Percentiles rank a stretch among this genome's conserved stretches.
phyloP scores from a whole-genome alignment of 2,888 invertebrate species.

The Zeuzera pyrina region DNA sequence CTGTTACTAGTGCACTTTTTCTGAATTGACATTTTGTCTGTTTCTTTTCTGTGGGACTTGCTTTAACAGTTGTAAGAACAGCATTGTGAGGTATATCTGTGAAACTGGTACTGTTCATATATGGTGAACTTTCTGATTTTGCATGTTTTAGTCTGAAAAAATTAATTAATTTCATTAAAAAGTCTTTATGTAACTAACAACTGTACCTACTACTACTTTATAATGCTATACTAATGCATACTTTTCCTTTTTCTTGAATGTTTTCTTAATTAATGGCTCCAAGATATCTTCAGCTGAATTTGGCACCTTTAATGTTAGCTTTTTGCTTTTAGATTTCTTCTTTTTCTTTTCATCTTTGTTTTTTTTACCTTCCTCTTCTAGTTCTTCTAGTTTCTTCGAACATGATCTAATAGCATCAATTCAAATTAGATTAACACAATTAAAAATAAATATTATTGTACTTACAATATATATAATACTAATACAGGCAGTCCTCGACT shows the following conservation, averaged over 20 bases:
- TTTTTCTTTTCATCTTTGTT: constrained; percentile 60
- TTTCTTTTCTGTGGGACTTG: constrained; percentile 29
- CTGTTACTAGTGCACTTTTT: constrained; percentile 74
- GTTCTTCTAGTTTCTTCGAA: constrained; percentile 74
- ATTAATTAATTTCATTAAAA: constrained; percentile 2
- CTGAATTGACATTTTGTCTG: constrained; percentile 66
- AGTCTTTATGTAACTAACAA: neutral
- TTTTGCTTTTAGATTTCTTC: constrained; percentile 60
- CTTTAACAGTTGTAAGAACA: constrained; percentile 24
- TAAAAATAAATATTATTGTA: constrained; percentile 8
- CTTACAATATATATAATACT: no score
- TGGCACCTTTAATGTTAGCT: constrained; percentile 54
- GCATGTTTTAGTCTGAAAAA: constrained; percentile 55
- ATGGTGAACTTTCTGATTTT: constrained; percentile 47
- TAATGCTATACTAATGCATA: constrained; percentile 48
- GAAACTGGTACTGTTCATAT: constrained; percentile 55
- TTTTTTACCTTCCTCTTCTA: constrained; percentile 54
- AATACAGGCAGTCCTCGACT: no score
- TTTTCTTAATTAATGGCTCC: constrained; percentile 46
- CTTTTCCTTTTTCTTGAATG: constrained; percentile 60
- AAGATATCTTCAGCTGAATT: constrained; percentile 46
- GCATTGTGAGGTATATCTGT: constrained; percentile 56
- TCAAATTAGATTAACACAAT: constrained; percentile 4
- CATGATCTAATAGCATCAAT: constrained; percentile 67
- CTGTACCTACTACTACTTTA: neutral